These are phyloP conservation scores for Fabriciana adippe DNA, from an alignment of 2,888 invertebrate genomes.

Conservation along the genomic window DNA sequence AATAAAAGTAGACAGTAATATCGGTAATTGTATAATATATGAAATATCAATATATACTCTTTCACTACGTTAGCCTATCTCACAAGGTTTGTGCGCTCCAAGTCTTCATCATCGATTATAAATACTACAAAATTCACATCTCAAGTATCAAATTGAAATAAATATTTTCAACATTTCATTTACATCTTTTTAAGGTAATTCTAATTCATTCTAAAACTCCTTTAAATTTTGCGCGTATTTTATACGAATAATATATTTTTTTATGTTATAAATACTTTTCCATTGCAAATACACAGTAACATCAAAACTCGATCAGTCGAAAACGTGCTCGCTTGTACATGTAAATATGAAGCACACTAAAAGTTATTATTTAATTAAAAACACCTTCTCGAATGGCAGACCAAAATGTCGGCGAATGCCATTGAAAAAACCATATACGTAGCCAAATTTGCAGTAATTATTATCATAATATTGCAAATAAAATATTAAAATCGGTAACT, in stretches of 20 bases:
- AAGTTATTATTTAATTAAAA: conserved; percentile 29
- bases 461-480: too few relatives aligned
- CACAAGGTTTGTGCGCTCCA: conserved; percentile 79
- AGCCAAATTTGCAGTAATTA: conserved; percentile 8
- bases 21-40: conserved; percentile 48
- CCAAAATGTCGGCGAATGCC: conserved; percentile 20
- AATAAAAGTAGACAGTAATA: conserved; percentile 38
- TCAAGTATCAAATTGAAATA: conserved; percentile 42
- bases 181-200: conserved; percentile 40
- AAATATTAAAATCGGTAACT: too few relatives aligned
- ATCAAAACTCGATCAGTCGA: conserved; percentile 53
- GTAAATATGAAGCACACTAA: conserved; percentile 36
- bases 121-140: conserved; percentile 55
- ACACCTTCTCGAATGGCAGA: conserved; percentile 13
- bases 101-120: conserved; percentile 64
- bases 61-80: conserved; percentile 65
- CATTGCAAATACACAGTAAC: conserved; percentile 44
- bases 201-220: conserved; percentile 28
- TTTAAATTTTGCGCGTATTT: conserved; percentile 27
- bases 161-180: conserved; percentile 35
- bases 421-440: conserved; percentile 4
- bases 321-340: conserved; percentile 45
- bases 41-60: conserved; percentile 60
- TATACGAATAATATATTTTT: conserved; percentile 29
- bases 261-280: conserved; percentile 28